Conservation (phyloP, 2,888 invertebrate genomes). For the Periphyllus acericola region DNA sequence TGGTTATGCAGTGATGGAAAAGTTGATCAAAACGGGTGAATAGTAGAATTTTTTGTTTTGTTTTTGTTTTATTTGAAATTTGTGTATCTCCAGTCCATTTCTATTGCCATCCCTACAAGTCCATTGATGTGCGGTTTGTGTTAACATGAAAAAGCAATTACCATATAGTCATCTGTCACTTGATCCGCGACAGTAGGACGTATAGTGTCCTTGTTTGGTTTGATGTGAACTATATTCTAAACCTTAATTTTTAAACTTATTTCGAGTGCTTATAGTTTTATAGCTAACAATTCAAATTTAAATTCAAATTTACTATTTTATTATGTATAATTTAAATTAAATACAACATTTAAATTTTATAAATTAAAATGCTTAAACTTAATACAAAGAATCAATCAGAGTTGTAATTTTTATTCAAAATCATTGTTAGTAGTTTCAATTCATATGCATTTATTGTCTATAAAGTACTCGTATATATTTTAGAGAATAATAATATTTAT, state of each 20-base stretch:
- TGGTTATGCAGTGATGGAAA: constrained; percentile 9
- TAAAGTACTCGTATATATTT: no score
- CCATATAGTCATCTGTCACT: constrained; percentile 40
- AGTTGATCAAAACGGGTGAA: constrained; percentile 4
- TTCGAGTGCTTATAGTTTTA: not conserved
- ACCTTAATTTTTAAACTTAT: constrained; percentile 23
- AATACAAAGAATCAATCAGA: no score
- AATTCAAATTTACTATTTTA: no score
- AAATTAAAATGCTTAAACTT: no score
- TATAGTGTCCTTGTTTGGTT: constrained; percentile 6
- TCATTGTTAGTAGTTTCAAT: no score
- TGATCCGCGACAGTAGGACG: not conserved
- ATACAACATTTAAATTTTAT: no score
- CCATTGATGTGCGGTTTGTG: constrained; percentile 32
- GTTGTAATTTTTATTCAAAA: no score
- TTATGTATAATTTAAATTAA: no score
- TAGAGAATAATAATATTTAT: no score
- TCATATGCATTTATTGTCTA: no score
- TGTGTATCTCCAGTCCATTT: constrained; percentile 6
- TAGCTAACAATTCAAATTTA: no score
- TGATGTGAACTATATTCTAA: not conserved
- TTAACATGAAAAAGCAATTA: constrained; percentile 60
- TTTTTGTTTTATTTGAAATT: not conserved
- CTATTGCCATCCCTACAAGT: constrained; percentile 1
- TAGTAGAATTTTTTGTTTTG: not conserved